phyloP scores from a whole-genome alignment of 1,140 invertebrate species.

The Ptiloglossa arizonensis region DNA sequence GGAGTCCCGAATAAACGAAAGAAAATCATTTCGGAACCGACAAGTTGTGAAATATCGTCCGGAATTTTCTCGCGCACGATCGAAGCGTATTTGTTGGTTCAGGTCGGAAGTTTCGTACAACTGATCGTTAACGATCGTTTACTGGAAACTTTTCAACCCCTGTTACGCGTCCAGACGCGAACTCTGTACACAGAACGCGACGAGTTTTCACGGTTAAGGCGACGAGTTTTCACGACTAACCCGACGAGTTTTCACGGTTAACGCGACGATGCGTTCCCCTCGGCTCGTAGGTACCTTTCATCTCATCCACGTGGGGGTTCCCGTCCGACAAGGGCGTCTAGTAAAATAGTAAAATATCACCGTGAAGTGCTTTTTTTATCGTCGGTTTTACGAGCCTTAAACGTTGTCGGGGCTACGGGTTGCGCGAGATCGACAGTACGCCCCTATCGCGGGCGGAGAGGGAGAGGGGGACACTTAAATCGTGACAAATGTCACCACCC shows the following conservation, averaged over 20 bases:
- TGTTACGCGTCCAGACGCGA: no score
- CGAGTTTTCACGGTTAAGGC: constrained; percentile 33
- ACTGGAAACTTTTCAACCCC: no score
- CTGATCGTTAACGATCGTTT: no score
- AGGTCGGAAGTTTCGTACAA: no score
- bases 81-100: no score
- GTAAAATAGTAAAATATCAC: constrained; percentile 69
- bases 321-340: constrained; percentile 45
- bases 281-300: background rate
- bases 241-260: constrained; percentile 34
- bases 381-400: constrained; percentile 62
- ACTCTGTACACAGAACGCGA: no score
- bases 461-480: constrained; percentile 59
- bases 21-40: no score
- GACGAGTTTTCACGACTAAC: no score
- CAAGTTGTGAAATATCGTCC: no score
- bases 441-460: constrained; percentile 65
- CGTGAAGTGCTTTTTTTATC: constrained; percentile 55
- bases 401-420: constrained; percentile 49
- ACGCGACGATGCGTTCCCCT: background rate
- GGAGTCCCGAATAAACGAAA: no score
- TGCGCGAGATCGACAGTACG: constrained; percentile 54
- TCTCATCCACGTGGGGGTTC: constrained; percentile 61
- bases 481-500: constrained; percentile 68
- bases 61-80: no score